These are phyloP conservation scores for Ischnus inquisitorius DNA, from an alignment of 2,888 invertebrate genomes.

Conservation along the genomic window DNA sequence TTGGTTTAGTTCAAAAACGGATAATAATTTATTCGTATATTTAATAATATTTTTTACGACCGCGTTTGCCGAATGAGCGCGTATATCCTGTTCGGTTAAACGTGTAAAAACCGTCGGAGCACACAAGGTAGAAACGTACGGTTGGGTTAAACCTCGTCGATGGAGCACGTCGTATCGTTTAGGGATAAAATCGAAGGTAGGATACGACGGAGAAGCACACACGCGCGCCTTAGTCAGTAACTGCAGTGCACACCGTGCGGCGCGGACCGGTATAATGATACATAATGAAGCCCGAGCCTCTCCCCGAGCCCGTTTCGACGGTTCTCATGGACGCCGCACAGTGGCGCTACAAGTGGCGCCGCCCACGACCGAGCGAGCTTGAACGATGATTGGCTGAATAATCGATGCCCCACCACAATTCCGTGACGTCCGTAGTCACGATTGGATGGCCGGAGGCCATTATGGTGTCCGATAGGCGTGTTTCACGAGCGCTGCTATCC, in stretches of 20 bases:
- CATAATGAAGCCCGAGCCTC: slow-evolving; percentile 85
- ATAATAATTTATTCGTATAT: no score
- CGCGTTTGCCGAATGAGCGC: neutral
- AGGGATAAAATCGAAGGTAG: slow-evolving; percentile 62
- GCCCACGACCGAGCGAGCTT: slow-evolving; percentile 70
- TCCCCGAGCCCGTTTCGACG: slow-evolving; percentile 81
- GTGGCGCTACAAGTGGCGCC: slow-evolving; percentile 79
- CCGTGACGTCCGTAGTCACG: slow-evolving; percentile 69
- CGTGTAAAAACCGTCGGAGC: slow-evolving; percentile 33
- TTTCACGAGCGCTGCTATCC: neutral
- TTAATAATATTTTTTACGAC: no score
- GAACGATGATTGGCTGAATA: slow-evolving; percentile 75
- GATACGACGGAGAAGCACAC: slow-evolving; percentile 80
- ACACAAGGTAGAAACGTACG: slow-evolving; percentile 62
- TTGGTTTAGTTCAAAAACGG: neutral
- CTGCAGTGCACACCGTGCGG: slow-evolving; percentile 85
- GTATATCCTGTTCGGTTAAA: slow-evolving; percentile 41
- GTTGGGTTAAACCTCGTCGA: slow-evolving; percentile 64
- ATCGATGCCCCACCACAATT: slow-evolving; percentile 70
- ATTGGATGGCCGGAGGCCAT: slow-evolving; percentile 81
- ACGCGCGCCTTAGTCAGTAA: slow-evolving; percentile 83
- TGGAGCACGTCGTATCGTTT: slow-evolving; percentile 72
- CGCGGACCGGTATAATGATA: slow-evolving; percentile 86
- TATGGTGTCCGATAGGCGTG: slow-evolving; percentile 80
- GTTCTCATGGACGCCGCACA: slow-evolving; percentile 77